Conservation (phyloP, 2,888 invertebrate species). For the Torymus texanus region DNA sequence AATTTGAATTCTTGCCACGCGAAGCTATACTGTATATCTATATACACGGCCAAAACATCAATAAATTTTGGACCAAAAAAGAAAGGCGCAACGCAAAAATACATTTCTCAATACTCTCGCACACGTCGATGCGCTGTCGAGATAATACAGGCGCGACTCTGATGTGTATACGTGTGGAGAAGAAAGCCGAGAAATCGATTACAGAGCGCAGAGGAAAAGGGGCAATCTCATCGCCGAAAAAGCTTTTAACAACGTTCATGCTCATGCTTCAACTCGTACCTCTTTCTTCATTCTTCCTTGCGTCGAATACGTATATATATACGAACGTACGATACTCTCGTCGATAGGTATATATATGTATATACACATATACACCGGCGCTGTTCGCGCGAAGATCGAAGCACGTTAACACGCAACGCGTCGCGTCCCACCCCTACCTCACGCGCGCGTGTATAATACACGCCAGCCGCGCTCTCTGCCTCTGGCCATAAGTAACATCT, state of each 20-base stretch:
- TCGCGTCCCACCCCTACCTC: not conserved
- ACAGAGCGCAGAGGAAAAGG: slow-evolving; percentile 20
- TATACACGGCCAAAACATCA: not conserved
- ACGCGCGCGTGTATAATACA: not conserved
- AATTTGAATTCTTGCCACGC: slow-evolving; percentile 15
- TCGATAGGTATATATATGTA: not conserved
- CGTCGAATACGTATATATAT: not conserved
- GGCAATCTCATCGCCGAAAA: slow-evolving; percentile 44
- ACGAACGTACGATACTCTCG: slow-evolving; percentile 4
- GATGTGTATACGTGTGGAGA: not conserved
- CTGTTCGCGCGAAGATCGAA: not conserved
- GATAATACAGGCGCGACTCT: too few relatives aligned
- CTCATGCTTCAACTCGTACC: not conserved
- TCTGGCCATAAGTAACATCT: slow-evolving; percentile 65
- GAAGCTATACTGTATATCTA: not conserved
- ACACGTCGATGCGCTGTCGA: too few relatives aligned
- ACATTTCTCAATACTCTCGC: too few relatives aligned
- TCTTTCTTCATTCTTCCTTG: slow-evolving; percentile 37
- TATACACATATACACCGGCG: slow-evolving; percentile 5
- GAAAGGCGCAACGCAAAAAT: too few relatives aligned
- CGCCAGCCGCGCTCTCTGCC: slow-evolving; percentile 20
- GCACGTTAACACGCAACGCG: slow-evolving; percentile 17
- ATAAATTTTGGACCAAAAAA: not conserved
- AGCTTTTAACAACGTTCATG: slow-evolving; percentile 50
- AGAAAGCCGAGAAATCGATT: slow-evolving; percentile 45